These are phyloP conservation scores for Podarcis siculus DNA, from an alignment of 2,797 vertebrate genomes.

Conservation along the genomic window DNA sequence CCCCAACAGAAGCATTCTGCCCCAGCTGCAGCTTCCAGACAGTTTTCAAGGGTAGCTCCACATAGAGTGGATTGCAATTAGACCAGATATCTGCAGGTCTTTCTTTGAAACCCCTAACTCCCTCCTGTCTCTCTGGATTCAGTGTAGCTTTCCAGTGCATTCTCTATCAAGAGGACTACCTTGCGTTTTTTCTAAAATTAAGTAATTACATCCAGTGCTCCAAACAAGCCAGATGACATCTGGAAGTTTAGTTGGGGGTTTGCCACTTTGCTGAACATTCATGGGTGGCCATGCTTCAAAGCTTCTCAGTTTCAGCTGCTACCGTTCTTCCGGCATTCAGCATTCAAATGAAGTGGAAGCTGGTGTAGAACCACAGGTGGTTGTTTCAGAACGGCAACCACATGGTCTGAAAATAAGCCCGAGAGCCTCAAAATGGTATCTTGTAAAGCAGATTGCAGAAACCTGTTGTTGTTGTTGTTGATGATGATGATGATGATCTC, in stretches of 20 bases:
- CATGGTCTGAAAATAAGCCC: neutral
- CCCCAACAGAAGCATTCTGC: too few relatives aligned
- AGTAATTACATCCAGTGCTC: too few relatives aligned
- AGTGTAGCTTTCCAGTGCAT: too few relatives aligned
- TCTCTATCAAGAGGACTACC: neutral
- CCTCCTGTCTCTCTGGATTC: neutral
- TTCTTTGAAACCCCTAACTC: too few relatives aligned
- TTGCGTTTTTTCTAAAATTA: neutral
- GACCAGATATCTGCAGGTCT: neutral
- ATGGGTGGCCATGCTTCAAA: neutral
- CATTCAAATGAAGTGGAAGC: neutral
- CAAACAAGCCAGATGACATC: neutral
- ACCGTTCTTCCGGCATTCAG: neutral
- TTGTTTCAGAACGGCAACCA: neutral
- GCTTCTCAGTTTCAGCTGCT: neutral
- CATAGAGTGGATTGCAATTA: too few relatives aligned
- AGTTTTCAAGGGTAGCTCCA: too few relatives aligned
- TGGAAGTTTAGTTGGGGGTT: neutral
- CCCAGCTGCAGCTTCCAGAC: too few relatives aligned
- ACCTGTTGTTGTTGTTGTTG: neutral
- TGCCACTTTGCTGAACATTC: neutral
- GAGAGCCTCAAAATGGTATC: neutral
- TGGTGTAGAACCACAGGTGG: neutral
- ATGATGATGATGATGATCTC: fast-evolving
- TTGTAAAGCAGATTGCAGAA: neutral